Percentiles rank a stretch among this genome's conserved stretches.
phyloP scores from a whole-genome alignment of 2,888 invertebrate species.

The Criorhina ranunculi region DNA sequence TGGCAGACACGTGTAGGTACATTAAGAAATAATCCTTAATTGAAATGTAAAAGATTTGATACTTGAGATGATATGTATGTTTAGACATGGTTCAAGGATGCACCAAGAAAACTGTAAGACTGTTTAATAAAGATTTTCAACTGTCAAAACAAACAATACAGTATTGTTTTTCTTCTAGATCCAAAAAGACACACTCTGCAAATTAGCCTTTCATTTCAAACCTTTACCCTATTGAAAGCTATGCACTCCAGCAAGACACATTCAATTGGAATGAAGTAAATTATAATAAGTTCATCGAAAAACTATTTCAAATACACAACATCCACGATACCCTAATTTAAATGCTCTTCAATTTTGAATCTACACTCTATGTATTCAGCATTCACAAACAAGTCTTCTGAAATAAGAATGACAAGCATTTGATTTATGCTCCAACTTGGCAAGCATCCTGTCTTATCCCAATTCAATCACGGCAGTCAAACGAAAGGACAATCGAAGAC shows the following conservation, averaged over 20 bases:
- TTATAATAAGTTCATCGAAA: background rate
- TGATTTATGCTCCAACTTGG: conserved; percentile 45
- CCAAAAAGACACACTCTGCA: no score
- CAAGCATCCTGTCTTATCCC: conserved; percentile 35
- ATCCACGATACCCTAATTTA: conserved; percentile 3
- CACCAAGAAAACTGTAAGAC: no score
- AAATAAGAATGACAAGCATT: conserved; percentile 19
- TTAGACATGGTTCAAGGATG: background rate
- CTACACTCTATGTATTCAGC: conserved; percentile 15
- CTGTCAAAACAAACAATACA: no score
- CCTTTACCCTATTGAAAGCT: no score
- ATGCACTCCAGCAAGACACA: no score
- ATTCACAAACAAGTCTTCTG: conserved; percentile 1
- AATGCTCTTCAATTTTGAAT: background rate
- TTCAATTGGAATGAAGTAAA: no score
- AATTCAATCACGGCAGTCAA: conserved; percentile 47
- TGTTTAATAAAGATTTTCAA: no score
- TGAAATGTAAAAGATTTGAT: conserved; percentile 10
- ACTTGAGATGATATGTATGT: conserved; percentile 4
- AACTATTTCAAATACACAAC: background rate
- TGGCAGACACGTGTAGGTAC: background rate
- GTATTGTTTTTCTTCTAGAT: no score
- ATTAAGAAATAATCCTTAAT: conserved; percentile 25
- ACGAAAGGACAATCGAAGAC: conserved; percentile 39
- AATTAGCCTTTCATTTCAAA: no score